phyloP scores from a whole-genome alignment of 2,113 vertebrate species.

The Zosterops lateralis region DNA sequence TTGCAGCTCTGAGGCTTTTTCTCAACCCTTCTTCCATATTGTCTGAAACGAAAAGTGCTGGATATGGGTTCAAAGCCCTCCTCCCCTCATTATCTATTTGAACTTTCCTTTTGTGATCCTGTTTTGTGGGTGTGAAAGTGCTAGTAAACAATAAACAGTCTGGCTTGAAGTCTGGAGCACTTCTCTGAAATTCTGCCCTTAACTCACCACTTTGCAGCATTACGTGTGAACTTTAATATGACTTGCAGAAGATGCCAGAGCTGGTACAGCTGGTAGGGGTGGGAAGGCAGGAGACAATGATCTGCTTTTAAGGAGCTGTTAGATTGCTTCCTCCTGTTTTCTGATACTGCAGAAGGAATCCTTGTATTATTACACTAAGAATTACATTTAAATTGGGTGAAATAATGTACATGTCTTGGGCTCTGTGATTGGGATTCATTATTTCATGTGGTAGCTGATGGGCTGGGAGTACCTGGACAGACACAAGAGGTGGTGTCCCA shows the following conservation, averaged over 20 bases:
- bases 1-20: neutral
- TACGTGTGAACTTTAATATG: neutral
- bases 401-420: neutral
- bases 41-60: neutral
- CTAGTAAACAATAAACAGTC: neutral
- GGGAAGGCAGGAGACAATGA: neutral
- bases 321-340: neutral
- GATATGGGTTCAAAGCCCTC: neutral
- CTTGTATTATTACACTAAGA: neutral
- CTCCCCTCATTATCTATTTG: neutral
- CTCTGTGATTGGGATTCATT: neutral
- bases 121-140: neutral
- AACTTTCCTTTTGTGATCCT: conserved; percentile 12
- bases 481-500: neutral
- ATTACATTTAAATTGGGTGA: neutral
- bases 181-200: neutral
- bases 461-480: neutral
- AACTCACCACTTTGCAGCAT: neutral
- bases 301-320: neutral
- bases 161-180: neutral
- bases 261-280: neutral
- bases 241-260: neutral
- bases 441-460: neutral
- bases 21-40: neutral
- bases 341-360: neutral